These are phyloP conservation scores for Drosophila anomalata DNA, from an alignment of 2,888 invertebrate genomes.

Conservation along the genomic window DNA sequence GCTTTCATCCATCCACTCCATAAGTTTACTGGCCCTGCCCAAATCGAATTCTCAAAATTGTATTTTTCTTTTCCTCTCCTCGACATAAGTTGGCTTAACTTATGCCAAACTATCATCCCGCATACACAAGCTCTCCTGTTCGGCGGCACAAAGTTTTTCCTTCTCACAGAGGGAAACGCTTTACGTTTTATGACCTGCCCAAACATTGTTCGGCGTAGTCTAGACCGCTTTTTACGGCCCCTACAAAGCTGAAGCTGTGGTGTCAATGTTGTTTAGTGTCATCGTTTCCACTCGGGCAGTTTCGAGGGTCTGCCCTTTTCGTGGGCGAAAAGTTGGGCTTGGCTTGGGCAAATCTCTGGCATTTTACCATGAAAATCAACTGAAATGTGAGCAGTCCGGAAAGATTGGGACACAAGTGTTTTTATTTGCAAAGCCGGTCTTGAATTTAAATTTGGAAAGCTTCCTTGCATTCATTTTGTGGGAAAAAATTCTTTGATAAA, in stretches of 20 bases:
- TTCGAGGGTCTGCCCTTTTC: conserved; percentile 29
- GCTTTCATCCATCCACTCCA: conserved; percentile 16
- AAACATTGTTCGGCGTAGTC: conserved; percentile 50
- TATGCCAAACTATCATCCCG: conserved; percentile 58
- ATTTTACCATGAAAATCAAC: conserved; percentile 40
- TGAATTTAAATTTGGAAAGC: conserved; percentile 21
- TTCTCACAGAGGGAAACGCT: conserved; percentile 24
- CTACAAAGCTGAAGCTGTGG: conserved; percentile 51
- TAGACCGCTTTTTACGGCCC: conserved; percentile 70
- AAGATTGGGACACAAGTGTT: conserved; percentile 1
- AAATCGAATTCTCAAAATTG: conserved; percentile 47
- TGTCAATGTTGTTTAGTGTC: conserved; percentile 75
- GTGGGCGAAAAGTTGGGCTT: conserved; percentile 27
- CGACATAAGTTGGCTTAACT: conserved; percentile 47
- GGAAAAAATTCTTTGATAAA: neutral
- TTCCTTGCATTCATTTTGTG: neutral
- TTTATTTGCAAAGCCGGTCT: conserved; percentile 16
- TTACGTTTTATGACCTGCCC: conserved; percentile 56
- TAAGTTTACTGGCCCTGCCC: conserved; percentile 34
- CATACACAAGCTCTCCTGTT: conserved; percentile 23
- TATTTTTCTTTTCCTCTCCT: conserved; percentile 17
- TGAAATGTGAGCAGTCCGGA: conserved; percentile 33
- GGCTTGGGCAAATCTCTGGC: conserved; percentile 11
- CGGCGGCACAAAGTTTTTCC: conserved; percentile 28
- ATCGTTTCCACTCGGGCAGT: conserved; percentile 44